Conservation (phyloP, 2,797 vertebrate genomes). For the Anolis apletophallus region DNA sequence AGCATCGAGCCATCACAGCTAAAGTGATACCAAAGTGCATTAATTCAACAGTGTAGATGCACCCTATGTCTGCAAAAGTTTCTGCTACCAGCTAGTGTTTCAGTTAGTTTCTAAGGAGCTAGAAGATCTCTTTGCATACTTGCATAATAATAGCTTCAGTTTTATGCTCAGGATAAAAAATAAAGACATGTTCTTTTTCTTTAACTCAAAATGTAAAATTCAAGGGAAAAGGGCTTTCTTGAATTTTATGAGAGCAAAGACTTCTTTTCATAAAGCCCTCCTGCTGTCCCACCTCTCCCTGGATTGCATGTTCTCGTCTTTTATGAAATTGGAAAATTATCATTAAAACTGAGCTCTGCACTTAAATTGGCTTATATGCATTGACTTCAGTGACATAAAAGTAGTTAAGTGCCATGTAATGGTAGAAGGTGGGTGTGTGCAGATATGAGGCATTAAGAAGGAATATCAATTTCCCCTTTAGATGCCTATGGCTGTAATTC, state of each 20-base stretch:
- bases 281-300: background rate
- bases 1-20: no score
- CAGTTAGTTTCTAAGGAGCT: no score
- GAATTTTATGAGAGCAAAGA: background rate
- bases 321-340: conserved; percentile 27
- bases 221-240: background rate
- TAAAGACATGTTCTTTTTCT: background rate
- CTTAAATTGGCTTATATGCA: conserved; percentile 1
- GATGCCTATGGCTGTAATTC: conserved; percentile 9
- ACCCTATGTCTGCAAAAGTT: no score
- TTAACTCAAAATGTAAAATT: background rate
- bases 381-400: conserved; percentile 18
- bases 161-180: background rate
- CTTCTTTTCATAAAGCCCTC: background rate
- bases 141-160: background rate
- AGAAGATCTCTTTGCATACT: no score
- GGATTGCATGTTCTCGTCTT: background rate
- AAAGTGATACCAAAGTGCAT: no score
- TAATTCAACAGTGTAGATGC: no score
- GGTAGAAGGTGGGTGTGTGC: background rate
- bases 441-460: background rate
- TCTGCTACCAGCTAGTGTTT: no score
- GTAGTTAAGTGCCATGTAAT: conserved; percentile 18
- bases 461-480: conserved; percentile 17
- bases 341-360: conserved; percentile 28